A percentile compares a stretch with the other conserved stretches of the same genome.
phyloP scores from a whole-genome alignment of 2,888 invertebrate genomes.

The Synanthedon formicaeformis region DNA sequence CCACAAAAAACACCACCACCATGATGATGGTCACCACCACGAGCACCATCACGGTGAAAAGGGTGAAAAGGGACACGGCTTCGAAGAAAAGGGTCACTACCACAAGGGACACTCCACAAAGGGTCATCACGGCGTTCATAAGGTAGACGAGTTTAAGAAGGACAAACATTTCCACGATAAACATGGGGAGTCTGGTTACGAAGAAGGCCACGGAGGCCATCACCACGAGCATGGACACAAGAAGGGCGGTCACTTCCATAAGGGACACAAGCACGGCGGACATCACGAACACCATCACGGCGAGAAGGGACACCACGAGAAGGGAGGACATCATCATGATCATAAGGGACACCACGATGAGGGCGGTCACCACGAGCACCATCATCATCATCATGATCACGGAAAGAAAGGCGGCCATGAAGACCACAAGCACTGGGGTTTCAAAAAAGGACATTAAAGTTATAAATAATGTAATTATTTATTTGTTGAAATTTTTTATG shows the following conservation, averaged over 20 bases:
- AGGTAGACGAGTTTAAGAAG: slow-evolving; percentile 86
- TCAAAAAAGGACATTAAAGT: slow-evolving; percentile 64
- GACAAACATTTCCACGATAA: slow-evolving; percentile 88
- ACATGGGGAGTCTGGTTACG: slow-evolving; percentile 80
- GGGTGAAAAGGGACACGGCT: slow-evolving; percentile 71
- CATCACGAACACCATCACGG: slow-evolving; percentile 84
- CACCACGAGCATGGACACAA: slow-evolving; percentile 83
- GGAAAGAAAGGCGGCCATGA: slow-evolving; percentile 85
- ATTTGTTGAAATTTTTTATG: not conserved
- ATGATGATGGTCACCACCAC: slow-evolving; percentile 74
- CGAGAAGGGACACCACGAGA: slow-evolving; percentile 83
- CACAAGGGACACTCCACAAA: slow-evolving; percentile 88
- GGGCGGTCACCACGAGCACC: slow-evolving; percentile 82
- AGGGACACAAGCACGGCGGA: slow-evolving; percentile 80
- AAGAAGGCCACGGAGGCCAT: slow-evolving; percentile 82
- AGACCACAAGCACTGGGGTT: slow-evolving; percentile 84
- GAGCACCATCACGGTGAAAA: slow-evolving; percentile 75
- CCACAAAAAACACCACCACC: slow-evolving; percentile 74
- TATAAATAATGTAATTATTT: not conserved
- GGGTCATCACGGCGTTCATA: slow-evolving; percentile 86
- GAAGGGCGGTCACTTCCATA: slow-evolving; percentile 84
- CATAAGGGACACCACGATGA: slow-evolving; percentile 84
- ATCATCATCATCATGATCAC: slow-evolving; percentile 78
- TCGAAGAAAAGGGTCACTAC: slow-evolving; percentile 74
- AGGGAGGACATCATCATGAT: slow-evolving; percentile 83